Evolutionary conservation across 2,888 invertebrate species (phyloP).

Genomic region (Phorcus lineatus): DNA sequence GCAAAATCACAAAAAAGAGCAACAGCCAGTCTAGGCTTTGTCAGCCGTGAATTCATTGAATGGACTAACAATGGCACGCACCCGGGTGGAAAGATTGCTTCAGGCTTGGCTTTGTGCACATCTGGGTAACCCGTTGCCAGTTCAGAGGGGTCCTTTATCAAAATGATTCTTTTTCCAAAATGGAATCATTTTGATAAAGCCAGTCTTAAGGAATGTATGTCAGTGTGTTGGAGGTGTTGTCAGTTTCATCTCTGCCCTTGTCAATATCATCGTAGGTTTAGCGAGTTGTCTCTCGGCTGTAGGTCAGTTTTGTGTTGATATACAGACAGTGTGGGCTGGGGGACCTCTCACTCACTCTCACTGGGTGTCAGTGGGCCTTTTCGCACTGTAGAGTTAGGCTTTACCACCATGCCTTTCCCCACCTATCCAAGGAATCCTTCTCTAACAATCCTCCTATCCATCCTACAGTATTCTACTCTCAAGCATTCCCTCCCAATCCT

Average conservation of each 20-base stretch:
- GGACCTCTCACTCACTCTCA: too few relatives aligned
- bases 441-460: too few relatives aligned
- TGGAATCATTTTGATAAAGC: slow-evolving; percentile 7
- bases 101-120: slow-evolving; percentile 1
- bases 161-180: slow-evolving; percentile 12
- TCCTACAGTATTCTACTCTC: too few relatives aligned
- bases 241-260: background rate
- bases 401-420: too few relatives aligned
- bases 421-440: too few relatives aligned
- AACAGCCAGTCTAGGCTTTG: slow-evolving; percentile 10
- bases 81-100: slow-evolving; percentile 23
- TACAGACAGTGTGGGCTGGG: background rate
- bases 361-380: too few relatives aligned
- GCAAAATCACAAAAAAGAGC: slow-evolving; percentile 27
- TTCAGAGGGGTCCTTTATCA: slow-evolving; percentile 7
- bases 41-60: slow-evolving; percentile 12
- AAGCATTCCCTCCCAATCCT: too few relatives aligned
- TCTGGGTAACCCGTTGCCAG: slow-evolving; percentile 14
- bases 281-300: background rate
- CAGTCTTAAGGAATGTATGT: slow-evolving; percentile 17
- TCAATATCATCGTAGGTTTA: background rate
- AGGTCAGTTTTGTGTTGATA: background rate
- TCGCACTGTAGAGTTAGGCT: too few relatives aligned
- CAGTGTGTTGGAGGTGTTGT: slow-evolving; percentile 15
- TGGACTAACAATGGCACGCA: slow-evolving; percentile 10